Conservation (phyloP, 2,888 invertebrate genomes). For the Dendrolimus houi region DNA sequence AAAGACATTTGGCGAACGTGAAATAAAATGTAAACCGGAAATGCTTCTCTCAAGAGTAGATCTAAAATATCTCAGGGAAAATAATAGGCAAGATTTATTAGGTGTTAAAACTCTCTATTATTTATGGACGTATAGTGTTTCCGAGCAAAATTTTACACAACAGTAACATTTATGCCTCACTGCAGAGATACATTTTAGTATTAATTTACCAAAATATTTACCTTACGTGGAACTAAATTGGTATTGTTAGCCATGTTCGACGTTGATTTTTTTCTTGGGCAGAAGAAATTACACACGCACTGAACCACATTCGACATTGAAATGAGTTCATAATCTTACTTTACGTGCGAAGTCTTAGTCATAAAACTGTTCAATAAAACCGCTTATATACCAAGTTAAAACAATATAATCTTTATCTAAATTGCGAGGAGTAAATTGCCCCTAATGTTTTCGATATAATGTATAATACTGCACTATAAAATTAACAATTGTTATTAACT, state of each 20-base stretch:
- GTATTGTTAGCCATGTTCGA: constrained; percentile 30
- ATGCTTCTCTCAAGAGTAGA: too few relatives aligned
- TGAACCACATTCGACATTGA: constrained; percentile 28
- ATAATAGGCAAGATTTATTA: too few relatives aligned
- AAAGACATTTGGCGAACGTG: too few relatives aligned
- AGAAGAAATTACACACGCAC: constrained; percentile 23
- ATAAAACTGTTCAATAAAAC: constrained; percentile 48
- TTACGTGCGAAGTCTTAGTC: constrained; percentile 41
- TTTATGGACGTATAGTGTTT: too few relatives aligned
- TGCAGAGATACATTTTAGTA: neutral
- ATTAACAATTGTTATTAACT: constrained; percentile 38
- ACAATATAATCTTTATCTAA: constrained; percentile 62
- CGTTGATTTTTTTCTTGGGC: constrained; percentile 8
- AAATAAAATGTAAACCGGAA: too few relatives aligned
- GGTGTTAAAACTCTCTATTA: too few relatives aligned
- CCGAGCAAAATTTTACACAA: neutral
- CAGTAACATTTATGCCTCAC: too few relatives aligned
- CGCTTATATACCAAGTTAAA: constrained; percentile 53
- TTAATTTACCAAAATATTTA: constrained; percentile 18
- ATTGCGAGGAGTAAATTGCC: constrained; percentile 46
- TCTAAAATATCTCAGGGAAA: too few relatives aligned
- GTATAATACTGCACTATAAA: constrained; percentile 31
- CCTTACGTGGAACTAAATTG: constrained; percentile 43
- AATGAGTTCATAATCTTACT: constrained; percentile 31
- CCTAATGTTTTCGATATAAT: constrained; percentile 20